Evolutionary conservation across 37 sponge, comb jelly and placozoan species (phyloP).

Genomic region (Axinella damicornis): DNA sequence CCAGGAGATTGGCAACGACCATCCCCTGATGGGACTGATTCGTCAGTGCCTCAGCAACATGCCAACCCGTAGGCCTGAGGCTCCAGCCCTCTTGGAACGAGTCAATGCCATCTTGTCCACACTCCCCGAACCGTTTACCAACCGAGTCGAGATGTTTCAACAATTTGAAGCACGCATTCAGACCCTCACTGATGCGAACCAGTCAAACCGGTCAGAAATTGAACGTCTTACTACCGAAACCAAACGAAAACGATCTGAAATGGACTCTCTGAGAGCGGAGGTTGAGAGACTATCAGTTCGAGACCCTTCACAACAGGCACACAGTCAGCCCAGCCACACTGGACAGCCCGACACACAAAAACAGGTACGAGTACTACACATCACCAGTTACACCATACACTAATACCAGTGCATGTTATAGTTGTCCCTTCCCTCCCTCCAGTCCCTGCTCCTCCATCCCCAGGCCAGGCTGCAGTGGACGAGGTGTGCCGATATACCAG

Average conservation of each 20-base stretch:
- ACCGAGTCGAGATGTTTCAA: slow-evolving; percentile 12
- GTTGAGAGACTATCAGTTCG: slow-evolving; percentile 11
- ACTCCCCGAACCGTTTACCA: slow-evolving; percentile 5
- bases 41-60: not conserved
- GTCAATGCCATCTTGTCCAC: not conserved
- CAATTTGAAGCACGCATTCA: not conserved
- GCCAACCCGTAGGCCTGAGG: not conserved
- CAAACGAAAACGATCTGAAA: not conserved
- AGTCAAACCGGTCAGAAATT: too few relatives aligned
- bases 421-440: too few relatives aligned
- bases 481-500: slow-evolving; percentile 1
- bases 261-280: not conserved
- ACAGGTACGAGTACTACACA: too few relatives aligned
- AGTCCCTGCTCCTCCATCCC: not conserved
- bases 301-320: slow-evolving; percentile 11
- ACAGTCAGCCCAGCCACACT: too few relatives aligned
- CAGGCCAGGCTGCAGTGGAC: slow-evolving; percentile 15
- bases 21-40: slow-evolving; percentile 20
- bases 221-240: too few relatives aligned
- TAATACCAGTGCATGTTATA: too few relatives aligned
- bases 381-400: too few relatives aligned
- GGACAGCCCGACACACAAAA: too few relatives aligned
- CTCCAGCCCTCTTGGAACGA: not conserved
- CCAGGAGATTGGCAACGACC: slow-evolving; percentile 4
- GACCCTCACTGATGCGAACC: too few relatives aligned